These are phyloP conservation scores for Mnemiopsis leidyi DNA, from an alignment of 37 sponge, comb jelly and placozoan species.

Conservation along the genomic window DNA sequence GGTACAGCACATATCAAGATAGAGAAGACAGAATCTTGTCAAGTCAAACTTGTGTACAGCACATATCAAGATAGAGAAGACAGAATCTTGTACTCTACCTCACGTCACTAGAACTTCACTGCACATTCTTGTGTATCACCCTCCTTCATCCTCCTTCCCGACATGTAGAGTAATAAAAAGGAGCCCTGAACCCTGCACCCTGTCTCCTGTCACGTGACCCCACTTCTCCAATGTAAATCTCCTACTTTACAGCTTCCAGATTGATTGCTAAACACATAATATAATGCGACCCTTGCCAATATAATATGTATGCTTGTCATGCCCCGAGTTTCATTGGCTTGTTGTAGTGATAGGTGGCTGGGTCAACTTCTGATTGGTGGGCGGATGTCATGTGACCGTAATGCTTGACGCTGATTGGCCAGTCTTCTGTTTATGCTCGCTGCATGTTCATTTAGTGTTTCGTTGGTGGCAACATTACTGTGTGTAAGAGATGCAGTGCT, in stretches of 20 bases:
- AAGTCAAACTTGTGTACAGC: too few species aligned
- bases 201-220: neutral
- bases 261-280: neutral
- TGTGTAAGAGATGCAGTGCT: too few species aligned
- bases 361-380: neutral
- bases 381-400: neutral
- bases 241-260: neutral
- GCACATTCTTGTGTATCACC: too few species aligned
- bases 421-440: neutral
- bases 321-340: neutral
- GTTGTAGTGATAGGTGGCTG: neutral
- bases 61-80: too few species aligned
- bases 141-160: too few species aligned
- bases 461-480: neutral
- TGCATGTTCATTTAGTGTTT: neutral
- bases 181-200: neutral
- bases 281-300: neutral
- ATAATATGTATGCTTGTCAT: neutral
- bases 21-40: too few species aligned
- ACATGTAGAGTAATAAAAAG: neutral
- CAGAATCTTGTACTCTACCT: too few species aligned
- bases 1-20: too few species aligned
- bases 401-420: neutral
- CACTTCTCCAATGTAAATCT: neutral
- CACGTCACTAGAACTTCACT: too few species aligned